phyloP scores from a whole-genome alignment of 53 echinoderm and acorn worm species.

The Crossaster papposus region DNA sequence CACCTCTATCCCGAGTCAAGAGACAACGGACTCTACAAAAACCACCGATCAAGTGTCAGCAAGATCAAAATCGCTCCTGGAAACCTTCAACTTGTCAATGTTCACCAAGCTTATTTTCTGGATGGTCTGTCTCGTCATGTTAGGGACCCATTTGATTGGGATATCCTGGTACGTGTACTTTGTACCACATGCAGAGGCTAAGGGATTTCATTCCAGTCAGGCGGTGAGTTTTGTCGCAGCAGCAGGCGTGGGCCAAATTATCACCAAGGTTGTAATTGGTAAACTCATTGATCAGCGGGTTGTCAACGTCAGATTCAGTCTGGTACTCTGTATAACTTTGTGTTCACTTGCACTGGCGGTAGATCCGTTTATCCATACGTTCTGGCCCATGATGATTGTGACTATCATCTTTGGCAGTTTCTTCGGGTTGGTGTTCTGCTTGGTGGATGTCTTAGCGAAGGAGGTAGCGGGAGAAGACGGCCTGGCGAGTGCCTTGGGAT shows the following conservation, averaged over 20 bases:
- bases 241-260: conserved; percentile 17
- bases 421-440: conserved; percentile 17
- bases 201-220: not conserved
- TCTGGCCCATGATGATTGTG: conserved; percentile 29
- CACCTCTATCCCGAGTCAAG: not conserved
- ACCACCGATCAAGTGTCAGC: not conserved
- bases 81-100: conserved; percentile 12
- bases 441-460: conserved; percentile 37
- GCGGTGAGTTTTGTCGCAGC: conserved; percentile 2
- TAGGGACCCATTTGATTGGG: not conserved
- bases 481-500: conserved; percentile 14
- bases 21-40: not conserved
- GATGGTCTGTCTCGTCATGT: not conserved
- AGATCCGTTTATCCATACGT: conserved; percentile 18
- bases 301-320: not conserved
- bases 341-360: conserved; percentile 4
- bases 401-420: conserved; percentile 18
- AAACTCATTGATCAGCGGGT: conserved; percentile 11
- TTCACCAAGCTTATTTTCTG: not conserved
- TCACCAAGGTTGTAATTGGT: not conserved
- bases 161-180: conserved; percentile 11
- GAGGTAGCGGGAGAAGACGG: conserved; percentile 19
- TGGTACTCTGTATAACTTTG: not conserved
- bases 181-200: conserved; percentile 5
- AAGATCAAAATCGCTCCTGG: not conserved